Evolutionary conservation across 2,113 vertebrate genomes (phyloP).

Genomic region (Fulmarus glacialis): DNA sequence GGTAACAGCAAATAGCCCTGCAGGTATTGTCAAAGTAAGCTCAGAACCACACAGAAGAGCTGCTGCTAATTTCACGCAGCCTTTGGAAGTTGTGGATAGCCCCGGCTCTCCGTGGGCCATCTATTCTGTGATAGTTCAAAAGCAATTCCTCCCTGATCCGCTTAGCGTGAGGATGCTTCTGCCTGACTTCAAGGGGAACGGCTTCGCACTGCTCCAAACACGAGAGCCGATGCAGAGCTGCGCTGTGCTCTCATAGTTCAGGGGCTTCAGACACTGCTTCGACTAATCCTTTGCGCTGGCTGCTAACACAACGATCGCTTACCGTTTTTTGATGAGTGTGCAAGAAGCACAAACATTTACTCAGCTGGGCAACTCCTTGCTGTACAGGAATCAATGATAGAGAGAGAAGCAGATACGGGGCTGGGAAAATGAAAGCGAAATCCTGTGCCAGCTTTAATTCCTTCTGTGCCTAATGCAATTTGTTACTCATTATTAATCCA

Average conservation of each 20-base stretch:
- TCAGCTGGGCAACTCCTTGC: background rate
- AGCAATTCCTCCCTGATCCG: background rate
- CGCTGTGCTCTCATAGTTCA: background rate
- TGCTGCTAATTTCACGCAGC: background rate
- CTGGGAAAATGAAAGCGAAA: background rate
- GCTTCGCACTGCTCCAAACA: background rate
- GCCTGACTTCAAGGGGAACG: background rate
- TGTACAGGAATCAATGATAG: background rate
- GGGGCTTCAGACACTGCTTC: background rate
- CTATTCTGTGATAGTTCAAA: background rate
- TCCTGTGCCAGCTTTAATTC: conserved; percentile 33
- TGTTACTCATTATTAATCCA: conserved; percentile 54
- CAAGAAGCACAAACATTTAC: background rate
- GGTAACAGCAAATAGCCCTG: background rate
- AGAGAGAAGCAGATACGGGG: background rate
- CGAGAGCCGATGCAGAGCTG: background rate
- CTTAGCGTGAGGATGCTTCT: background rate
- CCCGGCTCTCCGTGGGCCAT: accelerated
- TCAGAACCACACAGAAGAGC: background rate
- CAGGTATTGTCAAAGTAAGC: background rate
- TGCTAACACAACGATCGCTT: background rate
- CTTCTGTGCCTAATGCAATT: conserved; percentile 46
- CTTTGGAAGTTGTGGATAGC: background rate
- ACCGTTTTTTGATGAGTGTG: background rate
- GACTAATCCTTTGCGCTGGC: background rate